phyloP scores from a whole-genome alignment of 2,113 vertebrate genomes.

The Neomonachus schauinslandi region DNA sequence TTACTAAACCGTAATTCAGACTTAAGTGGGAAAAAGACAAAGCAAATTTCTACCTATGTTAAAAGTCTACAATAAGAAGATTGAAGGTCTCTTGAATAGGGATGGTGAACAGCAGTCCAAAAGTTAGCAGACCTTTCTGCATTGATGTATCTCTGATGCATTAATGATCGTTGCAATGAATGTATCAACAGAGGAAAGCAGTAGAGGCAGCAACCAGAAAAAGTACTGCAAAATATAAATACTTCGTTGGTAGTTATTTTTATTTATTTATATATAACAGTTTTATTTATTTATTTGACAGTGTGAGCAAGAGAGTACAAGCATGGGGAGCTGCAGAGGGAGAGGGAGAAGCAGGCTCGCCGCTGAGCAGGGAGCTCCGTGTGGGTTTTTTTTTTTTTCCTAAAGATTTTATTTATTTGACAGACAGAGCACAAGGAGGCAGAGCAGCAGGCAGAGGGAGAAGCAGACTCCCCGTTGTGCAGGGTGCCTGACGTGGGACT shows the following conservation, averaged over 20 bases:
- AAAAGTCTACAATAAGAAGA: neutral
- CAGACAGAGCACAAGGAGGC: neutral
- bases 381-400: too few relatives aligned
- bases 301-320: neutral
- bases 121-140: neutral
- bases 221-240: neutral
- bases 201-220: neutral
- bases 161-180: neutral
- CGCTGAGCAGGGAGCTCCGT: neutral
- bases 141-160: neutral
- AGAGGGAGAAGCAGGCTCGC: neutral
- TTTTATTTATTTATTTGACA: neutral
- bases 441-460: neutral
- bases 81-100: neutral
- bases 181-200: neutral
- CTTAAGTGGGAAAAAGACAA: neutral
- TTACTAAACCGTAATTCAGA: neutral
- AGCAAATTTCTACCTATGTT: neutral
- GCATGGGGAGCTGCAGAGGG: neutral
- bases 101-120: neutral
- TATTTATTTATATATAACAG: neutral
- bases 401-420: neutral
- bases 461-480: neutral
- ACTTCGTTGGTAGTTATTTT: neutral
- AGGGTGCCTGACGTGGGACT: fast-evolving